These are phyloP conservation scores for Enteromius argenteus DNA, from an alignment of 2,797 vertebrate species.

Conservation along the genomic window DNA sequence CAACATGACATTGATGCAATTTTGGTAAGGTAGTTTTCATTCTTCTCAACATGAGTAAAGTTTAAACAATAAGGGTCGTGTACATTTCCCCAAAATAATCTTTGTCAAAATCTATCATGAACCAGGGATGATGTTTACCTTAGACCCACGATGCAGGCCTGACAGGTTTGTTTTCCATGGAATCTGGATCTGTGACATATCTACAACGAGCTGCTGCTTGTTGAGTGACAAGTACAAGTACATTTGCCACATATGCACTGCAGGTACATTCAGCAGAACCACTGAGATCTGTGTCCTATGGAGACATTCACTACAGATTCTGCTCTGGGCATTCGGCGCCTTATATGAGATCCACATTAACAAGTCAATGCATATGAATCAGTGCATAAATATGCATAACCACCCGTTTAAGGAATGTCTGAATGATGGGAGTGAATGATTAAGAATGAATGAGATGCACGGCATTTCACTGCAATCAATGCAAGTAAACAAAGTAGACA, in stretches of 20 bases:
- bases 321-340: background rate
- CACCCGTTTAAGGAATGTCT: slow-evolving; percentile 14
- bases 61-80: background rate
- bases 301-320: background rate
- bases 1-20: background rate
- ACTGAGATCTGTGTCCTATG: background rate
- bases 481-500: background rate
- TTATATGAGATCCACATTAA: background rate
- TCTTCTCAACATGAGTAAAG: background rate
- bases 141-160: background rate
- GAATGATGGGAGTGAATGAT: slow-evolving; percentile 21
- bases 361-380: background rate
- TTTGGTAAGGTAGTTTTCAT: background rate
- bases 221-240: slow-evolving; percentile 10
- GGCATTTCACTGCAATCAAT: background rate
- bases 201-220: background rate
- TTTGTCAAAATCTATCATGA: background rate
- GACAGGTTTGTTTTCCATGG: slow-evolving; percentile 1
- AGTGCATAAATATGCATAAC: background rate
- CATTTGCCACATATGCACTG: background rate
- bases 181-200: slow-evolving; percentile 25
- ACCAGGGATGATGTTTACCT: slow-evolving; percentile 13
- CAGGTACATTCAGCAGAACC: background rate
- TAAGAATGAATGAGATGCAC: background rate
- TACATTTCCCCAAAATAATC: background rate